Conservation (phyloP, 2,888 invertebrate genomes). For the Apodemia hepburni region DNA sequence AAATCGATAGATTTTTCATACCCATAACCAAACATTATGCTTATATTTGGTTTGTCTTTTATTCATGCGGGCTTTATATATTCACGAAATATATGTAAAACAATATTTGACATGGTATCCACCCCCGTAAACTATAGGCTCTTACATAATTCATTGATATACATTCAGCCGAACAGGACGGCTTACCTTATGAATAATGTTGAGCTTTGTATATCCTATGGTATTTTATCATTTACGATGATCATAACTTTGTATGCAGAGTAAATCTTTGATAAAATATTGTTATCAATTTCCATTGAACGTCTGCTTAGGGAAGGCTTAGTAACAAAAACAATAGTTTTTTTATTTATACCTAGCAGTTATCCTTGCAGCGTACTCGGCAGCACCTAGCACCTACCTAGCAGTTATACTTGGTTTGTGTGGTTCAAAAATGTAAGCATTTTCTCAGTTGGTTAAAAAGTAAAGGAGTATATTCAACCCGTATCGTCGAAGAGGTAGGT, state of each 20-base stretch:
- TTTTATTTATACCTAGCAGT: constrained; percentile 33
- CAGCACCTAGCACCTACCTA: no score
- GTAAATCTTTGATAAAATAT: constrained; percentile 8
- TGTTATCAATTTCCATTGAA: not conserved
- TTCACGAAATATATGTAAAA: constrained; percentile 7
- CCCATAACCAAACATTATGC: not conserved
- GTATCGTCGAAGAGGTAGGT: no score
- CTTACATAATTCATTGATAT: constrained; percentile 40
- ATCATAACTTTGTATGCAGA: not conserved
- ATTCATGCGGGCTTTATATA: not conserved
- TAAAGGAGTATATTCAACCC: no score
- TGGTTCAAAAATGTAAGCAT: no score
- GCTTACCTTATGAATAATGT: constrained; percentile 35
- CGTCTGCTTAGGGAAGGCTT: not conserved
- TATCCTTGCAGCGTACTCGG: no score
- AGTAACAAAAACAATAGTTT: constrained; percentile 38
- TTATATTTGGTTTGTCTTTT: not conserved
- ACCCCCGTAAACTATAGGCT: constrained; percentile 25
- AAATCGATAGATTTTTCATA: no score
- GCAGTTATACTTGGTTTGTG: no score
- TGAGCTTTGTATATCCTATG: constrained; percentile 13
- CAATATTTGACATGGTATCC: constrained; percentile 10
- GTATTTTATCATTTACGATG: constrained; percentile 7
- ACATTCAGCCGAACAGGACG: constrained; percentile 39
- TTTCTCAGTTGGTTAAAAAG: no score